phyloP scores from a whole-genome alignment of 2,797 vertebrate genomes.

The Parambassis ranga region DNA sequence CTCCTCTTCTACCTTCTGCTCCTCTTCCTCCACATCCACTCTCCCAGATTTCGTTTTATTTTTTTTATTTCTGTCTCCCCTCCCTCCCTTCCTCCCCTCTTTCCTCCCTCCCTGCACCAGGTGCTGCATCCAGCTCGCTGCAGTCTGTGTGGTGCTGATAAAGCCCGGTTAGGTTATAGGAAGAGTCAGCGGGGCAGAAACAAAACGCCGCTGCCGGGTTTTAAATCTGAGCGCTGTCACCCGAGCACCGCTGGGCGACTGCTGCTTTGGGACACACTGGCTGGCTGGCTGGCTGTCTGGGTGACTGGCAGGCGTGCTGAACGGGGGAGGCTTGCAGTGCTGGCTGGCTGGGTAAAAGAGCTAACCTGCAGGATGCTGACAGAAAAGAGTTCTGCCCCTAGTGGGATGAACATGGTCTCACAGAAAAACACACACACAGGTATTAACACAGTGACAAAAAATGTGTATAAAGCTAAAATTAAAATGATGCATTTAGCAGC shows the following conservation, averaged over 20 bases:
- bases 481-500: not conserved
- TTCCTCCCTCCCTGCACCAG: not conserved
- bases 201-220: constrained; percentile 49
- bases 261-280: constrained; percentile 31
- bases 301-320: constrained; percentile 33
- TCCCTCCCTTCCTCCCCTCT: not conserved
- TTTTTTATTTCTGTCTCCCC: not conserved
- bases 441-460: not conserved
- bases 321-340: no score
- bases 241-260: constrained; percentile 22
- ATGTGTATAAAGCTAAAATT: not conserved
- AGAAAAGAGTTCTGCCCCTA: constrained; percentile 7
- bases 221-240: constrained; percentile 62
- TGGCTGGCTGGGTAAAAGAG: constrained; percentile 9
- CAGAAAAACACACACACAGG: not conserved
- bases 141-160: constrained; percentile 59
- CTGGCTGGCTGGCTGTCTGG: constrained; percentile 26
- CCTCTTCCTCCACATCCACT: not conserved
- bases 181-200: constrained; percentile 63
- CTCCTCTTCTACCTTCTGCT: constrained; percentile 10
- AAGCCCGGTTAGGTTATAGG: constrained; percentile 50
- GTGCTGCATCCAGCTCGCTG: constrained; percentile 39
- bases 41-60: not conserved
- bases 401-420: not conserved
- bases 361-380: constrained; percentile 25